Base-by-base conservation (phyloP, 2,113 vertebrate species). In the Erinaceus europaeus region DNA sequence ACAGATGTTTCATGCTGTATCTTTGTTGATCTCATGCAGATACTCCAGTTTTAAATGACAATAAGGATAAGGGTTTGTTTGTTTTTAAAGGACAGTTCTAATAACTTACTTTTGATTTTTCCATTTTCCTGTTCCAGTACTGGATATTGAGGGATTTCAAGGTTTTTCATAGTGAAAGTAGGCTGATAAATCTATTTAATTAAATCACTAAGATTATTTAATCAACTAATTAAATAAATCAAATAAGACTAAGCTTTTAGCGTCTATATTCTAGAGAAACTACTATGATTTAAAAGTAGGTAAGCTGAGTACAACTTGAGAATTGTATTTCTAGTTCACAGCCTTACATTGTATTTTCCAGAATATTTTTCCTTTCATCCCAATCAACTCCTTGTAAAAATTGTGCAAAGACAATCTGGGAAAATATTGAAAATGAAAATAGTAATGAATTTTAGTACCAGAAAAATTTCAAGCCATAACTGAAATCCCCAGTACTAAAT, bases 1-100 rank as follows among this genome's bases (percentile, higher is more conserved):
- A 38, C 90, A 94, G 96, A 91, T 96, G 92, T 95, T 95, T 90
- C 81, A 46, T 68, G 36, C 89, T 90, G 27, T 73, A 84, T 79
- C 79, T 96, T 82, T 84, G n/a, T 90, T 88, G 79, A 68, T 67
- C 72, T 81, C 29, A 15, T 88, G 27, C 80, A 91, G 76, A 81
- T 79, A 53, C 67, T 84, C 57, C 40, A 59, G 11, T 93, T 92
- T 93, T 93, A 88, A 90, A 77, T 93, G 85, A 79, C 82, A 61
- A 50, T 7, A 23, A 15, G 46, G 40, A 53, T 76, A 36, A 89
- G 85, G 57, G 50, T n/a, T n/a, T n/a, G n/a, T n/a, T n/a, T n/a
- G n/a, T 69, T 90, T 88, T 78, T 40, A 73, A 71, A 53, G 73
- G n/a, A 12, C 67, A 72, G 4, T 86, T 89, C 50, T 81, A 69